These are phyloP conservation scores for Channa argus DNA, from an alignment of 2,113 vertebrate genomes.

Conservation along the genomic window DNA sequence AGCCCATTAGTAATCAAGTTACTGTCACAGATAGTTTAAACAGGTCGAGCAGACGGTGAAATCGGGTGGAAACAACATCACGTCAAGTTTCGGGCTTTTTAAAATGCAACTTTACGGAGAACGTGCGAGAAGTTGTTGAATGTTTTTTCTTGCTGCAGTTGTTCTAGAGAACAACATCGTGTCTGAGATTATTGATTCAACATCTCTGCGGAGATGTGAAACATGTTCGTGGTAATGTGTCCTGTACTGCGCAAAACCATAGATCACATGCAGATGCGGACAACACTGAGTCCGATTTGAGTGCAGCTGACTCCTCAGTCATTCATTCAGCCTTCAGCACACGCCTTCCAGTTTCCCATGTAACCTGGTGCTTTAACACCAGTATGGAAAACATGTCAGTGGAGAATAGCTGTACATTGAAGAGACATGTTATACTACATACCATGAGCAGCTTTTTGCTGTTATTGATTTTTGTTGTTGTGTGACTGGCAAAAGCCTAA, in stretches of 20 bases:
- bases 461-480: no score
- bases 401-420: slow-evolving; percentile 8
- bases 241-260: no score
- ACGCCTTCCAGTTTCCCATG: neutral
- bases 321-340: slow-evolving; percentile 35
- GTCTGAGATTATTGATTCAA: neutral
- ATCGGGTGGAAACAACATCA: slow-evolving; percentile 11
- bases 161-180: neutral
- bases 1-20: slow-evolving; percentile 29
- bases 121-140: no score
- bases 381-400: slow-evolving; percentile 7
- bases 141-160: neutral
- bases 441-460: neutral
- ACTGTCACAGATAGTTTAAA: slow-evolving; percentile 42
- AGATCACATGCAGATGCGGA: neutral
- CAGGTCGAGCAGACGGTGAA: neutral
- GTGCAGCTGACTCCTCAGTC: slow-evolving; percentile 5
- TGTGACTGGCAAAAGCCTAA: neutral
- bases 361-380: neutral
- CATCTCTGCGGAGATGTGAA: no score
- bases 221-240: no score
- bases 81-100: neutral
- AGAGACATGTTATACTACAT: neutral
- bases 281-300: slow-evolving; percentile 10
- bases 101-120: neutral